Percentiles rank a stretch among this genome's conserved stretches.
phyloP scores from a whole-genome alignment of 2,888 invertebrate species.

The Nymphalis polychloros region DNA sequence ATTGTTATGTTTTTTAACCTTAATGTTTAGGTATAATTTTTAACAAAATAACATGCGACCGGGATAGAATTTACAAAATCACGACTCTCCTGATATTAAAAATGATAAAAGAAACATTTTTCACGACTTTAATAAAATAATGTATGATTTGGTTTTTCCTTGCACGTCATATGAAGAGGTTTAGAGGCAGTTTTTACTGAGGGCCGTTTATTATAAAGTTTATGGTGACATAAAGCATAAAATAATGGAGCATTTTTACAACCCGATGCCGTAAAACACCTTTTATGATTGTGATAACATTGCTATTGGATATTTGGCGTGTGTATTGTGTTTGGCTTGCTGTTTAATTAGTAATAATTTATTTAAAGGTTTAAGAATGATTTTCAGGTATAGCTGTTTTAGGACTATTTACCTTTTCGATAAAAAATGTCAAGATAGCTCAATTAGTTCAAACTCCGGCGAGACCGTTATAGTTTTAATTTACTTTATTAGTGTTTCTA shows the following conservation, averaged over 20 bases:
- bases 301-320: conserved; percentile 42
- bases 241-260: conserved; percentile 77
- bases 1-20: no score
- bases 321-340: conserved; percentile 25
- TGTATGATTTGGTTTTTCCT: conserved; percentile 28
- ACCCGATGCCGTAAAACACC: conserved; percentile 74
- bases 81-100: no score
- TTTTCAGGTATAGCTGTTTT: no score
- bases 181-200: conserved; percentile 66
- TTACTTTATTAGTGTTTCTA: no score
- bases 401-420: no score
- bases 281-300: conserved; percentile 70
- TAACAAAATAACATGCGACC: no score
- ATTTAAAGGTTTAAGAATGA: no score
- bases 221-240: conserved; percentile 74
- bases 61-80: no score
- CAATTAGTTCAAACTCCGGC: no score
- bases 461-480: no score
- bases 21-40: no score
- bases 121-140: conserved; percentile 9
- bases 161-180: conserved; percentile 63
- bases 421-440: no score
- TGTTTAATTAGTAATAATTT: conserved; percentile 8
- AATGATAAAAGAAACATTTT: background rate
- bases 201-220: conserved; percentile 77